Conservation (phyloP, 2,888 invertebrate genomes). For the Linnaemya vulpina region DNA sequence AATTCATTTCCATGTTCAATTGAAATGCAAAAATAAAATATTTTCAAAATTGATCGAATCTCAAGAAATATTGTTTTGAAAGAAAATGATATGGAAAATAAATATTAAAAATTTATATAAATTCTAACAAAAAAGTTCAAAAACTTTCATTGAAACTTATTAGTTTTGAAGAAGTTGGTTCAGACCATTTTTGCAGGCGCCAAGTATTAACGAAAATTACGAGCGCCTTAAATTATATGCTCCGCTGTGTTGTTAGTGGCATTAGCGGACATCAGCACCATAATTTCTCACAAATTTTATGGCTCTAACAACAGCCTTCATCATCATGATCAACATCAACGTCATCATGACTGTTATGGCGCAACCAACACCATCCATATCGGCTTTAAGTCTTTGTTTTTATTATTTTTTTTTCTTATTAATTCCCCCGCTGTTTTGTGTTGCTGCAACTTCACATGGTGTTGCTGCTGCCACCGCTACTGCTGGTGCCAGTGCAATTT, state of each 20-base stretch:
- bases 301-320: not conserved
- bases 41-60: not conserved
- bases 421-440: not conserved
- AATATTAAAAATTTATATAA: not conserved
- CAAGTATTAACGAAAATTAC: conserved; percentile 38
- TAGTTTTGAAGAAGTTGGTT: not conserved
- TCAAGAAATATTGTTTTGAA: not conserved
- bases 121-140: not conserved
- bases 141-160: not conserved
- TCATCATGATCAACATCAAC: conserved; percentile 16
- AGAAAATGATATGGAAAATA: not conserved
- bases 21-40: conserved; percentile 6
- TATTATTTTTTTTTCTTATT: not conserved
- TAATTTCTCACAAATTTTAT: not conserved
- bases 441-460: not conserved
- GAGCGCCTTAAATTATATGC: conserved; percentile 53
- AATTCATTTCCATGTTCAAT: conserved; percentile 38
- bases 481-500: conserved; percentile 37
- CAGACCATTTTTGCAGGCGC: conserved; percentile 23
- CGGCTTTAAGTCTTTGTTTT: not conserved
- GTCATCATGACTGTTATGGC: not conserved
- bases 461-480: not conserved
- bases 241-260: not conserved
- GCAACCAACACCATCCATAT: conserved; percentile 15
- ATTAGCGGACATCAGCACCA: not conserved